Evolutionary conservation across 2,797 vertebrate species (phyloP).

Genomic region (Crenuchus spilurus): DNA sequence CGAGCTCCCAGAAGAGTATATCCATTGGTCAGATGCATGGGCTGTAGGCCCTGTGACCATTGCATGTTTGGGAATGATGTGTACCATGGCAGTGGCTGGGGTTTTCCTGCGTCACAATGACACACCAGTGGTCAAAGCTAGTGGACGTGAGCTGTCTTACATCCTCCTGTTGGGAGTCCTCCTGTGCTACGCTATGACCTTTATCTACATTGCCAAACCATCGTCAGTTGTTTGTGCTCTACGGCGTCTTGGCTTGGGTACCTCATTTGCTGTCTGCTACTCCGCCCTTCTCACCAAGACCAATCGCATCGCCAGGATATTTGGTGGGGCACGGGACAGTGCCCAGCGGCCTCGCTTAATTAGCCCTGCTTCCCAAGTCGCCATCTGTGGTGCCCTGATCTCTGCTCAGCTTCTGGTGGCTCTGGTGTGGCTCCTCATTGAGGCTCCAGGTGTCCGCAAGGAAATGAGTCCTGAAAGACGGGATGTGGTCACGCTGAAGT

Average conservation of each 20-base stretch:
- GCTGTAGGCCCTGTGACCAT: constrained; percentile 94
- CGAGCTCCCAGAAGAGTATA: constrained; percentile 94
- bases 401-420: constrained; percentile 95
- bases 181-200: constrained; percentile 97
- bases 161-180: constrained; percentile 94
- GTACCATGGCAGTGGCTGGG: constrained; percentile 89
- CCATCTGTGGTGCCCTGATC: constrained; percentile 93
- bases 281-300: constrained; percentile 97
- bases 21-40: constrained; percentile 95
- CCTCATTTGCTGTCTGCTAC: constrained; percentile 96
- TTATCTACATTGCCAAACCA: constrained; percentile 95
- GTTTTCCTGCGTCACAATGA: constrained; percentile 91
- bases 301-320: constrained; percentile 96
- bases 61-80: constrained; percentile 91
- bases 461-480: constrained; percentile 91
- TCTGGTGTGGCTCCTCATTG: constrained; percentile 91
- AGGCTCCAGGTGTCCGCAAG: constrained; percentile 91
- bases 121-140: constrained; percentile 96
- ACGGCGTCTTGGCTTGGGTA: constrained; percentile 91
- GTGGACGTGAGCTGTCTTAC: constrained; percentile 96
- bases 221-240: constrained; percentile 89
- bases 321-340: constrained; percentile 91
- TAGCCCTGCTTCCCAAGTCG: constrained; percentile 94
- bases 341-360: constrained; percentile 94
- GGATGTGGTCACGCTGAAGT: constrained; percentile 94